These are phyloP conservation scores for Drosophila tanythrix DNA, from an alignment of 2,888 invertebrate species.

Conservation along the genomic window DNA sequence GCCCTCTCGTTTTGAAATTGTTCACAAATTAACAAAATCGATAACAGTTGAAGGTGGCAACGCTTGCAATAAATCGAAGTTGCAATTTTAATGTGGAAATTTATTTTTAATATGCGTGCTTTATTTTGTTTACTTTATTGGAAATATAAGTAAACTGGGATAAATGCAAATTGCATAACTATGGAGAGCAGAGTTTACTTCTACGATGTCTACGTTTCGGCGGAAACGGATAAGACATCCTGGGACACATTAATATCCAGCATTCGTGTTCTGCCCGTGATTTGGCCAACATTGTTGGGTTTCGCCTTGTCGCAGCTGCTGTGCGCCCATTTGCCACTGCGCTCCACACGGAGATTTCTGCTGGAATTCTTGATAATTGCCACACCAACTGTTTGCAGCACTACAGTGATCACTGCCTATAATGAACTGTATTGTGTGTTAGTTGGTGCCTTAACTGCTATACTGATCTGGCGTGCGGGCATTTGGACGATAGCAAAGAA, in stretches of 20 bases:
- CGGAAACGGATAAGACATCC: conserved; percentile 42
- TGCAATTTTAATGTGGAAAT: neutral
- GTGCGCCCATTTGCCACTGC: conserved; percentile 33
- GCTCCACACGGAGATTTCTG: conserved; percentile 75
- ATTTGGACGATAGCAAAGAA: neutral
- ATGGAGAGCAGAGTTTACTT: conserved; percentile 2
- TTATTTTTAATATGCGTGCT: conserved; percentile 5
- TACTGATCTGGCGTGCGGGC: conserved; percentile 49
- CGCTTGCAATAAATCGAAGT: neutral
- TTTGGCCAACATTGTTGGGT: conserved; percentile 63
- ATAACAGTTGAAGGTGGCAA: neutral
- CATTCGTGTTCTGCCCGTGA: conserved; percentile 60
- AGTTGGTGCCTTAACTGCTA: neutral
- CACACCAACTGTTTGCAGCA: conserved; percentile 86
- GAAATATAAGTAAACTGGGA: neutral
- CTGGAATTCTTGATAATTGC: conserved; percentile 87
- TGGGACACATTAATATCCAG: conserved; percentile 52
- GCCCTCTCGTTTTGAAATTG: neutral
- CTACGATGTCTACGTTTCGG: conserved; percentile 26
- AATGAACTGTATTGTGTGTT: conserved; percentile 19
- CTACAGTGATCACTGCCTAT: conserved; percentile 86
- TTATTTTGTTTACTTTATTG: conserved; percentile 22
- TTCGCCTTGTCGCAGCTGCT: conserved; percentile 62
- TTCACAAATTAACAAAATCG: neutral
- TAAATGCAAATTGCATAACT: neutral